Base-by-base conservation (phyloP, 2,888 invertebrate species). In the Thera obeliscata region DNA sequence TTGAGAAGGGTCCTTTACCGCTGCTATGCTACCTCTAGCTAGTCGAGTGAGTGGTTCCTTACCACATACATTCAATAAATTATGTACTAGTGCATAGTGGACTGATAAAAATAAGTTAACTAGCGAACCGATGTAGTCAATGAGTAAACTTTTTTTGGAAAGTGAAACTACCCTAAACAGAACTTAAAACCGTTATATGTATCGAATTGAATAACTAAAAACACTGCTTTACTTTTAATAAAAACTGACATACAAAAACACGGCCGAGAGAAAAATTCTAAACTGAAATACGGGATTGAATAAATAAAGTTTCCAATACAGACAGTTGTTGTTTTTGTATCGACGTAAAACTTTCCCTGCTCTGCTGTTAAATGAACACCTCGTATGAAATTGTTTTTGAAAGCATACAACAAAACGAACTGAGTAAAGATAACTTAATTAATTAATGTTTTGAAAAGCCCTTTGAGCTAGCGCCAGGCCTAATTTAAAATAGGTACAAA, bases 251-350 rank as follows among this genome's bases (percentile, higher is more conserved):
- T 33, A 36, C 11, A 64, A 65, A 65, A 65, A 65, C 50, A 54
- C 38, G 8, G 56, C 11, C 2, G 7, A 65, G 59, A 48, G 6
- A 55, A 41, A 22, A 58, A 41, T 46, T 61, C 61, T 62, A 58
- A 65, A 65, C 61, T 62, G 61, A 69, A 64, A 69, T 64, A 66
- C 41, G 33, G 60, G 22, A 59, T 58, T 52, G 57, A 69, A 69
- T 62, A 56, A 62, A 69, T 61, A 66, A 69, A 60, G 50, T 66
- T 63, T 66, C 60, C 52, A 48, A 60, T 52, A 58, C 46, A 5
- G 62, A 56, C 57, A 12, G 43, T 61, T 67, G 49, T 68, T 64
- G 56, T 61, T 68, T 58, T 61, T 41, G 50, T 59, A 48, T 62
- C 41, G 56, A 50, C 56, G 56, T 59, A 50, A 12, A 58, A 64